Evolutionary conservation across 2,113 vertebrate genomes (phyloP).

Genomic region (Crotalus viridis): DNA sequence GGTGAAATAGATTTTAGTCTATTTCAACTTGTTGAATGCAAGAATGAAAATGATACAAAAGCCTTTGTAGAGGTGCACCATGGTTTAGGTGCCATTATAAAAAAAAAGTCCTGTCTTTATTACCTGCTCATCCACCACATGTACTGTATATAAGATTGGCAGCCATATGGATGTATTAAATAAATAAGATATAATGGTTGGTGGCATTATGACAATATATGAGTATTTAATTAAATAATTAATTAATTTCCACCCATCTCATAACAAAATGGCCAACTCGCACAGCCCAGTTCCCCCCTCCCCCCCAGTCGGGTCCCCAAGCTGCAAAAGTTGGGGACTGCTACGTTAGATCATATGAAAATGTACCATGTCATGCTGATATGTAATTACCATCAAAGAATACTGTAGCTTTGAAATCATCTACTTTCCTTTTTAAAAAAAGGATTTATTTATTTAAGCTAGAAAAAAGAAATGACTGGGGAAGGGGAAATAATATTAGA

Average conservation of each 20-base stretch:
- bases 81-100: background rate
- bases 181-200: background rate
- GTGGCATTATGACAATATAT: background rate
- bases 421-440: background rate
- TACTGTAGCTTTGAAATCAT: background rate
- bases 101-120: background rate
- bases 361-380: background rate
- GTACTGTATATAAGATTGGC: background rate
- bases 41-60: background rate
- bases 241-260: too few relatives aligned
- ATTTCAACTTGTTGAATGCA: background rate
- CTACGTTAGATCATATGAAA: too few relatives aligned
- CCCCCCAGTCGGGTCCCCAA: too few relatives aligned
- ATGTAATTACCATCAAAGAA: background rate
- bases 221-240: background rate
- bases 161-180: background rate
- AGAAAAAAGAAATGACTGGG: background rate
- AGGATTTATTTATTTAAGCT: background rate
- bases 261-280: too few relatives aligned
- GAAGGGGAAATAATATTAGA: background rate
- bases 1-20: background rate
- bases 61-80: background rate
- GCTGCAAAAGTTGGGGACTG: too few relatives aligned
- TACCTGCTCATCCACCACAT: background rate
- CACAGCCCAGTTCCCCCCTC: too few relatives aligned